Evolutionary conservation across 2,797 vertebrate genomes (phyloP), one percentile per base, ranked within the genome.

Genomic region (Lindbergichthys nudifrons): DNA sequence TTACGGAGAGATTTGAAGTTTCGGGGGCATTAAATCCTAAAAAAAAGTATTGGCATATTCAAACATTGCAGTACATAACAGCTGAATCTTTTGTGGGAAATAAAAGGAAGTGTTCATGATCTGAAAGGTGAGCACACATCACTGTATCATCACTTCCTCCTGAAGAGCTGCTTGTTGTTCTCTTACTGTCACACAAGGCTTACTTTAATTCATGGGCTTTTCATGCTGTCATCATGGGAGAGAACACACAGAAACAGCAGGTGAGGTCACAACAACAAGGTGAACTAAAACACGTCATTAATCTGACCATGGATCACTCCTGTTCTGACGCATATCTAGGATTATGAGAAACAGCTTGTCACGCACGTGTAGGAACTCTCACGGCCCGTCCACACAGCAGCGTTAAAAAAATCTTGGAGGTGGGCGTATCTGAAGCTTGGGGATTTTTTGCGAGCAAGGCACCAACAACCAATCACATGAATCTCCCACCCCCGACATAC

Each of bases 241-340:
- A 73, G 73, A 88, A 75, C 79, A 75, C 77, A 89, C 75, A 70
- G 83, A 82, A 83, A 88, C 82, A 86, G 87, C 77, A 87, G 90
- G 81, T 84, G 77, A 87, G 82, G 70, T 87, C 84, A 86, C 75
- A 72, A 59, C 64, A 79, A 87, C 72, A 75, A 83, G 83, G 75
- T 63, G 80, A 78, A 73, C 53, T 73, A 82, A 77, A 80, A 59
- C 59, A 42, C 69, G 56, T 68, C 73, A 60, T 45, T 64, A 64
- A 41, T 58, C 70, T 64, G 66, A 76, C 62, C 61, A 39, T 36
- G 50, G 45, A 81, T 81, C 63, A 36, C 62, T 72, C 59, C 26
- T 5, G 53, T n/a, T 59, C 75, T 39, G 50, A 18, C 36, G 32
- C 32, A 36, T 9, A 36, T 36, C 32, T 9, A 36, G 32, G 8